Conservation (phyloP, 2,113 vertebrate species). For the Hyaena hyaena region DNA sequence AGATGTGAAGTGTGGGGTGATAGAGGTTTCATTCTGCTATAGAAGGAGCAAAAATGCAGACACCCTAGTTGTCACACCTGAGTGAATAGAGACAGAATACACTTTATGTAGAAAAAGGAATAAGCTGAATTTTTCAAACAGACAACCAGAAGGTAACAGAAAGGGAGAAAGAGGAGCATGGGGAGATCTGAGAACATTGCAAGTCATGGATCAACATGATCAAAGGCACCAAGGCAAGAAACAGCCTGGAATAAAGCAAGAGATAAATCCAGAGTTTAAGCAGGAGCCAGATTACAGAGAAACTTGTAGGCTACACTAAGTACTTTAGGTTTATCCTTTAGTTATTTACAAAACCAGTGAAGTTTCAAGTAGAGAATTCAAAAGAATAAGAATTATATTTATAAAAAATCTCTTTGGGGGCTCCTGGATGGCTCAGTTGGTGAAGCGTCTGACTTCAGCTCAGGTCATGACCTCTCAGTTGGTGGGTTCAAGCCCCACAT, state of each 20-base stretch:
- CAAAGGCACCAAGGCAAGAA: conserved; percentile 27
- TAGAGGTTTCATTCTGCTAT: background rate
- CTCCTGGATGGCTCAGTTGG: too few species aligned
- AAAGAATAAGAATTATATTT: background rate
- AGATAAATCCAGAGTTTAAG: background rate
- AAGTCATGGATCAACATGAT: background rate
- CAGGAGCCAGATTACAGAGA: background rate
- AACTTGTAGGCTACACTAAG: background rate
- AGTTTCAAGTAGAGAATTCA: background rate
- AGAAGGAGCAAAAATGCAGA: background rate
- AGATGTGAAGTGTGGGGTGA: accelerated
- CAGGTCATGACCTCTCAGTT: too few species aligned
- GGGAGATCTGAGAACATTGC: background rate
- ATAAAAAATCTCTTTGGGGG: background rate
- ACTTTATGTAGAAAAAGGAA: background rate
- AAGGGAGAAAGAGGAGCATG: background rate
- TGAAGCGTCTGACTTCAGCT: too few species aligned
- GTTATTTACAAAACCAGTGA: conserved; percentile 8
- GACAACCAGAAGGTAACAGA: background rate
- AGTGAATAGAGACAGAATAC: background rate
- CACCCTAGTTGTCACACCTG: background rate
- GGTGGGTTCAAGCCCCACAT: too few species aligned
- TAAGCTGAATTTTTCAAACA: background rate
- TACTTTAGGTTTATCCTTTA: background rate
- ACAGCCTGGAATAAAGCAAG: background rate